Evolutionary conservation across 2,113 vertebrate genomes (phyloP).

Genomic region (Noctilio leporinus): DNA sequence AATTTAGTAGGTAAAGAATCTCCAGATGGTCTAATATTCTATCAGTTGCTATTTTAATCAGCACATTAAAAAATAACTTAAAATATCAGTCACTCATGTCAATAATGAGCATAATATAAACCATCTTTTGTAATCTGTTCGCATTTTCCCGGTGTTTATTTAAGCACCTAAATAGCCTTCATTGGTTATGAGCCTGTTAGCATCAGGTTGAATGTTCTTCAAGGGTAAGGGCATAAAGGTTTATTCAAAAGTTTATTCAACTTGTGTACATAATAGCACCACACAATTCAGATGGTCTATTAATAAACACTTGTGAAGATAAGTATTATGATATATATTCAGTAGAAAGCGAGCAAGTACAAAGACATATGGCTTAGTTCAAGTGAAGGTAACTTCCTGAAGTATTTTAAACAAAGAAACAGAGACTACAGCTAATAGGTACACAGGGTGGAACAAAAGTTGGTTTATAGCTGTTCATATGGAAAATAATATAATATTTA

Average conservation of each 20-base stretch:
- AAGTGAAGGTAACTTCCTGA: neutral
- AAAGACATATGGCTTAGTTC: neutral
- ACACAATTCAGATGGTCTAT: neutral
- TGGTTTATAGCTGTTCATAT: neutral
- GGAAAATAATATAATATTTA: no score
- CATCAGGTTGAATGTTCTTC: neutral
- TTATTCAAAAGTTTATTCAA: neutral
- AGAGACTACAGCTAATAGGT: neutral
- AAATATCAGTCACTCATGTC: slow-evolving; percentile 20
- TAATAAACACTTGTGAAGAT: slow-evolving; percentile 3
- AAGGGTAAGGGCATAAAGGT: neutral
- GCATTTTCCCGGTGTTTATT: slow-evolving; percentile 15
- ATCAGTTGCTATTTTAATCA: slow-evolving; percentile 31
- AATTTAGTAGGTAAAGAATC: slow-evolving; percentile 32
- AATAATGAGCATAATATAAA: neutral
- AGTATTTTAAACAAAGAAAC: neutral
- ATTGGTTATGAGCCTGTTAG: neutral
- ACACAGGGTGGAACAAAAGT: neutral
- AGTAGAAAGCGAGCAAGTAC: neutral
- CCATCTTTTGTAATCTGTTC: neutral
- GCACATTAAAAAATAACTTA: slow-evolving; percentile 14
- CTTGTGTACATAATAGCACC: neutral
- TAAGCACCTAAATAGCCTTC: neutral
- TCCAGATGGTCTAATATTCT: slow-evolving; percentile 8
- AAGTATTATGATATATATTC: neutral